Conservation (phyloP, 2,797 vertebrate genomes). For the Fistularia commersonii region DNA sequence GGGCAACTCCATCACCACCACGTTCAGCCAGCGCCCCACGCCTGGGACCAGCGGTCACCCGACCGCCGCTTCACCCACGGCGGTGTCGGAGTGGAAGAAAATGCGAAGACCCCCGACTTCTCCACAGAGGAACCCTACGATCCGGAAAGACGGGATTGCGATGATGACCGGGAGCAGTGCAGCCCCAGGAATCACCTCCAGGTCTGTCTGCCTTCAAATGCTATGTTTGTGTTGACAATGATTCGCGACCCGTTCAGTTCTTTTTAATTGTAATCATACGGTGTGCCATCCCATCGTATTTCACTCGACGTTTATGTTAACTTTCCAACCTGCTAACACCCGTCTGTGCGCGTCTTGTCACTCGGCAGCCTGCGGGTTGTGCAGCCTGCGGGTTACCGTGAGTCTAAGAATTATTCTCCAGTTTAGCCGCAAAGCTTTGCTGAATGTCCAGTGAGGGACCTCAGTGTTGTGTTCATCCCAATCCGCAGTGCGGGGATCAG, state of each 20-base stretch:
- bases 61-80: constrained; percentile 64
- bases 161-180: background rate
- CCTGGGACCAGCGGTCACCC: constrained; percentile 71
- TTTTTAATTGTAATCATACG: no score
- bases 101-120: constrained; percentile 59
- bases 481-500: constrained; percentile 63
- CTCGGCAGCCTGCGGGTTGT: no score
- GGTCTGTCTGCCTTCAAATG: constrained; percentile 59
- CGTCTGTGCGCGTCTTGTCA: no score
- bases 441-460: background rate
- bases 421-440: no score
- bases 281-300: no score
- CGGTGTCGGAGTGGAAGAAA: constrained; percentile 61
- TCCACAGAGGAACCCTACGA: constrained; percentile 68
- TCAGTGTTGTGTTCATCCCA: constrained; percentile 38
- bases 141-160: constrained; percentile 13
- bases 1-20: constrained; percentile 47
- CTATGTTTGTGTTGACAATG: no score
- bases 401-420: no score
- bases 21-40: constrained; percentile 55
- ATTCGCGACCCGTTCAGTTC: no score
- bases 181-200: constrained; percentile 74
- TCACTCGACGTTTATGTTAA: no score
- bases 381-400: no score
- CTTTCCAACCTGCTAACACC: no score